These are phyloP conservation scores for Limnodromus scolopaceus DNA, from an alignment of 2,797 vertebrate species.

Conservation along the genomic window DNA sequence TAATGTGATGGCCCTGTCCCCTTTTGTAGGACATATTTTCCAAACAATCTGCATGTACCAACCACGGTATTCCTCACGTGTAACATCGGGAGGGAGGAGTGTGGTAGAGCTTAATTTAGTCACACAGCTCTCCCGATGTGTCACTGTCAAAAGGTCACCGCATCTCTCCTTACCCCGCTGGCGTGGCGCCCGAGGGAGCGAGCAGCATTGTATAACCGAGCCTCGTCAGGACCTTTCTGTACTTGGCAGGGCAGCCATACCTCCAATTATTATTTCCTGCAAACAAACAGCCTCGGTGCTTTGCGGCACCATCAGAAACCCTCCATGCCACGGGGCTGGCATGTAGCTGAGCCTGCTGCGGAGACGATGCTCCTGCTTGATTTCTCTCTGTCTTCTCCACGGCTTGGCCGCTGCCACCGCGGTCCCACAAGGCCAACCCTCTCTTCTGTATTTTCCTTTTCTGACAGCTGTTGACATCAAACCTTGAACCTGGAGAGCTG, in stretches of 20 bases:
- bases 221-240: not conserved
- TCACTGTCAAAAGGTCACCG: not conserved
- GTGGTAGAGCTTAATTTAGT: not conserved
- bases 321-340: fast-evolving
- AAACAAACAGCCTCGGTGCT: not conserved
- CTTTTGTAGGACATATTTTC: not conserved
- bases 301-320: not conserved
- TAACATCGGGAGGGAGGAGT: not conserved
- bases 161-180: not conserved
- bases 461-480: not conserved
- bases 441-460: not conserved
- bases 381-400: not conserved
- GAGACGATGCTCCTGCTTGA: not conserved
- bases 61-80: not conserved
- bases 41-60: not conserved
- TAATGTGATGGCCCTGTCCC: not conserved
- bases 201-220: not conserved
- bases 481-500: not conserved
- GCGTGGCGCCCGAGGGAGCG: fast-evolving
- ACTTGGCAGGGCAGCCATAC: not conserved
- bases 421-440: not conserved
- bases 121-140: not conserved
- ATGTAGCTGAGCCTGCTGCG: fast-evolving
- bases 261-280: not conserved
- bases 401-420: fast-evolving